phyloP scores from a whole-genome alignment of 2,888 invertebrate species.

The Mythimna impura region DNA sequence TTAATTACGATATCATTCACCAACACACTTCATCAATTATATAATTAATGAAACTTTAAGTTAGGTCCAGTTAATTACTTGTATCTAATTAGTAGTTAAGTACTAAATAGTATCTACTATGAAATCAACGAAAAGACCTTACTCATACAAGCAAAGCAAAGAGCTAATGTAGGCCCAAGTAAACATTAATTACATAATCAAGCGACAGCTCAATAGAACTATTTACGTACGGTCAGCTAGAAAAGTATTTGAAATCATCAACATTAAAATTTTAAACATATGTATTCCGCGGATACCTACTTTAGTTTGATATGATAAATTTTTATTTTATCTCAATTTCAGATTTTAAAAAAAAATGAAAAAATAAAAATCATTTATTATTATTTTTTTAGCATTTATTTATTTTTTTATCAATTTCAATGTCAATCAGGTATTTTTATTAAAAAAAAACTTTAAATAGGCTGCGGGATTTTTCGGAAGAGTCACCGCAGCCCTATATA shows the following conservation, averaged over 20 bases:
- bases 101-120: background rate
- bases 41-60: background rate
- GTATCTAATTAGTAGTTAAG: background rate
- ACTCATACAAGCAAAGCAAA: background rate
- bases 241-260: background rate
- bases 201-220: constrained; percentile 1
- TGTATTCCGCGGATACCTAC: background rate
- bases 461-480: too few relatives aligned
- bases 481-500: too few relatives aligned
- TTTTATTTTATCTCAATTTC: too few relatives aligned
- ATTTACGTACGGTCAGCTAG: background rate
- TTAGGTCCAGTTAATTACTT: background rate
- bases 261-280: background rate
- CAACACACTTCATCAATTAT: background rate
- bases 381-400: too few relatives aligned
- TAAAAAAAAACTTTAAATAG: too few relatives aligned
- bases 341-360: too few relatives aligned
- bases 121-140: background rate
- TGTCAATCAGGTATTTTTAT: too few relatives aligned
- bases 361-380: too few relatives aligned
- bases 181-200: constrained; percentile 1
- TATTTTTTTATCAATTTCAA: too few relatives aligned
- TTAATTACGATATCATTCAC: background rate
- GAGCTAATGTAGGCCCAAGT: background rate
- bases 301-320: background rate